Conservation (phyloP, 2,113 vertebrate species). For the Pogona vitticeps region DNA sequence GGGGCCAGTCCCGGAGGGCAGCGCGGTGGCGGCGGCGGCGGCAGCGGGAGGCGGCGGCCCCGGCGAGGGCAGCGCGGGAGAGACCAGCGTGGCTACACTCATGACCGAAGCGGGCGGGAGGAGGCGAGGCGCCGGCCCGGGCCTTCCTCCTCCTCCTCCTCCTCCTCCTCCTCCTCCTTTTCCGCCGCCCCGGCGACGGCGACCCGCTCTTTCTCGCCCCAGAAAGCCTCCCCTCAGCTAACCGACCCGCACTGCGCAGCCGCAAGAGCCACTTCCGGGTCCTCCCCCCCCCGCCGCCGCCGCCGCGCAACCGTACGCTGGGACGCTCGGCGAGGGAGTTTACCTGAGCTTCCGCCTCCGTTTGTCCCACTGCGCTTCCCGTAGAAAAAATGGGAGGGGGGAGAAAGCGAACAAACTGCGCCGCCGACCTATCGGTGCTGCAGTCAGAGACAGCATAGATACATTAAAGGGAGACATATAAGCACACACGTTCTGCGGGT, state of each 20-base stretch:
- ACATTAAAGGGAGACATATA: rapidly evolving
- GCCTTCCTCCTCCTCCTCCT: neutral
- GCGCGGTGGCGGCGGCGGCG: conserved; percentile 61
- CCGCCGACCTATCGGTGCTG: neutral
- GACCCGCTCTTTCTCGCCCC: neutral
- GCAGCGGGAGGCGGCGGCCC: conserved; percentile 72
- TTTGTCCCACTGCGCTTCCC: neutral
- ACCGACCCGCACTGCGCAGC: neutral
- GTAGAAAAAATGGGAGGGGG: neutral
- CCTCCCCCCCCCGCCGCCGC: no score
- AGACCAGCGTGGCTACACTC: conserved; percentile 86
- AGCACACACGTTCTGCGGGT: neutral
- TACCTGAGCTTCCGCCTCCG: neutral
- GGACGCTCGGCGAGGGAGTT: neutral
- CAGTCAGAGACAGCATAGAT: neutral
- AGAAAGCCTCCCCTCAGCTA: no score
- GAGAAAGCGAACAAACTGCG: rapidly evolving
- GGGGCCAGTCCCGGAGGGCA: conserved; percentile 74
- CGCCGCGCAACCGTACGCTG: no score
- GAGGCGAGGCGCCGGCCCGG: neutral
- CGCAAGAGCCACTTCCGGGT: neutral
- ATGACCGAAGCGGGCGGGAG: conserved; percentile 65
- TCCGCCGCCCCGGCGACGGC: neutral
- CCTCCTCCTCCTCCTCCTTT: neutral
- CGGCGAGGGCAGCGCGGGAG: conserved; percentile 65